Conservation (phyloP, 2,888 invertebrate genomes). For the Reticulitermes lucifugus region DNA sequence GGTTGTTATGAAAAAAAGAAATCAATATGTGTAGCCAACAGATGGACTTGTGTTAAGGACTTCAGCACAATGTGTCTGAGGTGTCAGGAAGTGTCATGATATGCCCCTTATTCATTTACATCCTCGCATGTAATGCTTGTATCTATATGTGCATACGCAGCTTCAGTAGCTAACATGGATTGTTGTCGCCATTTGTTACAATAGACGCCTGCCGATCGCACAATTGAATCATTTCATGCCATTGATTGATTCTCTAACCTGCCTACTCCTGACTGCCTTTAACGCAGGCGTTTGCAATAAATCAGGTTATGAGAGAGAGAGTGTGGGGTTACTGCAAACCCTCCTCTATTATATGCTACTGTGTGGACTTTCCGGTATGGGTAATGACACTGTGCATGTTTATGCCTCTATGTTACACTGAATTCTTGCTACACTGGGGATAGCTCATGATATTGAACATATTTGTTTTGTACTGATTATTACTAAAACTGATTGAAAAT, state of each 20-base stretch:
- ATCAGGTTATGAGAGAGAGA: conserved; percentile 44
- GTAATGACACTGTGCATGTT: conserved; percentile 4
- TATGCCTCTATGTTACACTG: not conserved
- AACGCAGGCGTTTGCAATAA: conserved; percentile 43
- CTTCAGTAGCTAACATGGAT: conserved; percentile 20
- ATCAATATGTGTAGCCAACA: not conserved
- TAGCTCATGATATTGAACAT: not conserved
- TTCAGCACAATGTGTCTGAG: not conserved
- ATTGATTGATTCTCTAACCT: conserved; percentile 51
- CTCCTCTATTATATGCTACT: not conserved
- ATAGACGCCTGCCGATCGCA: conserved; percentile 48
- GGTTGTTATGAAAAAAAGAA: conserved; percentile 17
- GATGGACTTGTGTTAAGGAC: not conserved
- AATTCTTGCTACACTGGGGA: not conserved
- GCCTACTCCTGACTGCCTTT: conserved; percentile 9
- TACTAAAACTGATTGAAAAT: not conserved
- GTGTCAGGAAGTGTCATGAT: conserved; percentile 15
- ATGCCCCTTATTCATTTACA: conserved; percentile 29
- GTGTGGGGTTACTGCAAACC: not conserved
- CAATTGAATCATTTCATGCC: conserved; percentile 52
- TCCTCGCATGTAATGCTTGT: not conserved
- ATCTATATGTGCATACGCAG: not conserved
- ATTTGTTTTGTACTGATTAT: not conserved
- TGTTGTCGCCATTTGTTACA: conserved; percentile 48
- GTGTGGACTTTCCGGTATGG: conserved; percentile 32